Evolutionary conservation across 2,888 invertebrate genomes (phyloP).

Genomic region (Apodemia mormo): DNA sequence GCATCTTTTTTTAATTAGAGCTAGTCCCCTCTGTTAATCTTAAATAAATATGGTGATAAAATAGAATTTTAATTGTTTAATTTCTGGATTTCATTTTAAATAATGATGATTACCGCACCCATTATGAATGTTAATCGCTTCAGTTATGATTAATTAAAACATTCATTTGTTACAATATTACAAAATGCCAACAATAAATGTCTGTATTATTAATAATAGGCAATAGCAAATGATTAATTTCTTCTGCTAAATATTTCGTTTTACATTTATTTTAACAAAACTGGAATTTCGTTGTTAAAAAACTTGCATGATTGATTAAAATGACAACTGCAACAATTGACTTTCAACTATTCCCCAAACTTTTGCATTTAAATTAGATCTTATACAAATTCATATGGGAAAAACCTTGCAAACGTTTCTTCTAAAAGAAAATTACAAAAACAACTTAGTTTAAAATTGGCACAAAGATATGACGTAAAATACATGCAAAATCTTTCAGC

Average conservation of each 20-base stretch:
- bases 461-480: no score
- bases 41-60: neutral
- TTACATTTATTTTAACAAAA: neutral
- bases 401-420: no score
- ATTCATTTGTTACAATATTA: neutral
- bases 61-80: neutral
- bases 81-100: neutral
- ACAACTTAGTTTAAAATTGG: no score
- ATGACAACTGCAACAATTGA: no score
- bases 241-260: neutral
- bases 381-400: no score
- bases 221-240: neutral
- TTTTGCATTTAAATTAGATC: no score
- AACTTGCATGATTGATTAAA: no score
- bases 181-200: constrained; percentile 11
- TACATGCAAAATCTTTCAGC: no score
- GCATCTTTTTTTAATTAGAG: no score
- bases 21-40: no score
- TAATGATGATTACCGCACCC: neutral
- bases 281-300: neutral
- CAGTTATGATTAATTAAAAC: constrained; percentile 2
- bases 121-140: neutral
- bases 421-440: no score
- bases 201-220: neutral
- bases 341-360: no score